phyloP scores from a whole-genome alignment of 2,888 invertebrate species.

The Pristionchus exspectatus region DNA sequence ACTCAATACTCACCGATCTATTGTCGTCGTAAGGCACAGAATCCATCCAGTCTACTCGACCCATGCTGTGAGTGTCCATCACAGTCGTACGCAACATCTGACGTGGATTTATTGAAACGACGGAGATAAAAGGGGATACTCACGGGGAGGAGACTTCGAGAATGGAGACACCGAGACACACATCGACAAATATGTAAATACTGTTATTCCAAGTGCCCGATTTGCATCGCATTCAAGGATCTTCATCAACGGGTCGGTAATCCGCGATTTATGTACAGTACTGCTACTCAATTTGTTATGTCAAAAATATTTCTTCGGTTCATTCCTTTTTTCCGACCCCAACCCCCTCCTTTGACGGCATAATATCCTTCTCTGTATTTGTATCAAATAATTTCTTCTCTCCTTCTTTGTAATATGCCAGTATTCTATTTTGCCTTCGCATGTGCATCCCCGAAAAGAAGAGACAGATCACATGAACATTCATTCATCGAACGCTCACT shows the following conservation, averaged over 20 bases:
- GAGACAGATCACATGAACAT: too few species aligned
- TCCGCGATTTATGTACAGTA: neutral
- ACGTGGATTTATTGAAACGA: neutral
- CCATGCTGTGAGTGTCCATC: slow-evolving; percentile 45
- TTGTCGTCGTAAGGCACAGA: slow-evolving; percentile 42
- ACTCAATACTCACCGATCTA: slow-evolving; percentile 12
- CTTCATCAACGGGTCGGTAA: neutral
- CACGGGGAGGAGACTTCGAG: slow-evolving; percentile 29
- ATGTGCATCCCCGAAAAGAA: too few species aligned
- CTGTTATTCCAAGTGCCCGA: neutral
- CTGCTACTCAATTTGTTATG: too few species aligned
- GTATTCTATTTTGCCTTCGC: too few species aligned
- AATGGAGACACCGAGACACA: slow-evolving; percentile 2
- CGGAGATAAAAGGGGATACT: slow-evolving; percentile 1
- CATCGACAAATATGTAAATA: slow-evolving; percentile 28
- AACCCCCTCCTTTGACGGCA: too few species aligned
- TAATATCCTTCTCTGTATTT: too few species aligned
- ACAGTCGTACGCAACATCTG: slow-evolving; percentile 42
- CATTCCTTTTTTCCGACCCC: too few species aligned
- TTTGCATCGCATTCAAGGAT: slow-evolving; percentile 1
- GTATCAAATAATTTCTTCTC: too few species aligned
- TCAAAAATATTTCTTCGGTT: too few species aligned
- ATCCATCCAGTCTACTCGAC: slow-evolving; percentile 41
- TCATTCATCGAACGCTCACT: too few species aligned
- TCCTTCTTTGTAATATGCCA: too few species aligned